Conservation (phyloP, 2,797 vertebrate species). For the Threskiornis aethiopicus region DNA sequence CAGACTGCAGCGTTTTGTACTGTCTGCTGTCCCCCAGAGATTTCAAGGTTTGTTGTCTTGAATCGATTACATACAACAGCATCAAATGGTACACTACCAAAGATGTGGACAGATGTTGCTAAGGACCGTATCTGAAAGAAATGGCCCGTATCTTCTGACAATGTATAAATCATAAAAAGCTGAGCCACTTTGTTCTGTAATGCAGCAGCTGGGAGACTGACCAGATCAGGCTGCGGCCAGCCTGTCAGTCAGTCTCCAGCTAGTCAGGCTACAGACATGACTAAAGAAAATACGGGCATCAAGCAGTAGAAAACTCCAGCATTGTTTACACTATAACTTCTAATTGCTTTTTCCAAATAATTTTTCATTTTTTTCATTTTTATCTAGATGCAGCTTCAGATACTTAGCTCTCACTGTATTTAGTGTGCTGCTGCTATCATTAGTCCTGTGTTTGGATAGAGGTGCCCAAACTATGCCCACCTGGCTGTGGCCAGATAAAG, state of each 20-base stretch:
- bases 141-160: not conserved
- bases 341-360: not conserved
- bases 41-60: not conserved
- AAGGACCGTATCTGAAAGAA: not conserved
- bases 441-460: not conserved
- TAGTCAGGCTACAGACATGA: not conserved
- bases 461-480: not conserved
- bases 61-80: not conserved
- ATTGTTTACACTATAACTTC: not conserved
- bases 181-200: not conserved
- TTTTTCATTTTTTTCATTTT: not conserved
- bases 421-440: not conserved
- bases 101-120: not conserved
- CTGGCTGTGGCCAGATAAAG: not conserved
- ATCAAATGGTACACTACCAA: not conserved
- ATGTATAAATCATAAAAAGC: not conserved
- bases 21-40: not conserved
- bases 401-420: not conserved
- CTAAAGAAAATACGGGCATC: not conserved
- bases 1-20: not conserved
- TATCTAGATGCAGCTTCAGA: not conserved
- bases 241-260: not conserved
- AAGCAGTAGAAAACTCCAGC: not conserved
- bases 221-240: not conserved
- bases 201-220: not conserved